These are phyloP conservation scores for Etheostoma nigrum DNA, from an alignment of 2,797 vertebrate genomes.

Conservation along the genomic window DNA sequence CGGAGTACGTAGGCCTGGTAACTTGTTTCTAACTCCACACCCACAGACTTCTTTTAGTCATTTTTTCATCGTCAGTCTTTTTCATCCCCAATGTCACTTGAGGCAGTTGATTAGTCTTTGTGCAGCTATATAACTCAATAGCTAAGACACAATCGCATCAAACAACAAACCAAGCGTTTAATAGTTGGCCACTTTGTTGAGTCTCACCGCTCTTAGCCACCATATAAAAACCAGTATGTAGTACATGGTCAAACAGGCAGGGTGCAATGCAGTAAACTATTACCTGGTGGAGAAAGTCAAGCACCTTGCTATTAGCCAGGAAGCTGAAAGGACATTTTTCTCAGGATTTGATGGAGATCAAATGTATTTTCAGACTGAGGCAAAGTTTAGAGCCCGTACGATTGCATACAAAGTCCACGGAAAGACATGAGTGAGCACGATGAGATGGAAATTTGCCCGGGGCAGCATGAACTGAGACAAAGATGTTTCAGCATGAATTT, in stretches of 20 bases:
- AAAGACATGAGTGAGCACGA: not conserved
- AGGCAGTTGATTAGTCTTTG: not conserved
- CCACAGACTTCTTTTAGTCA: not conserved
- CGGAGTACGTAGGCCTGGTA: not conserved
- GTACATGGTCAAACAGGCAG: not conserved
- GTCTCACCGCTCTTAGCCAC: not conserved
- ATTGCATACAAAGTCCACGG: not conserved
- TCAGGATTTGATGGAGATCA: not conserved
- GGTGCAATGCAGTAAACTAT: not conserved
- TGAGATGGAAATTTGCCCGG: not conserved
- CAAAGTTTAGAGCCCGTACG: not conserved
- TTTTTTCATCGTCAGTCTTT: too few relatives aligned
- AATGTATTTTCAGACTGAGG: not conserved
- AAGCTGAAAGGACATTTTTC: not conserved
- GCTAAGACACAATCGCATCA: not conserved
- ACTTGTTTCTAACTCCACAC: constrained; percentile 6
- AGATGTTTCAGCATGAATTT: not conserved
- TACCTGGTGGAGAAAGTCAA: not conserved
- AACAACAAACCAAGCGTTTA: not conserved
- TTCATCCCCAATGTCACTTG: not conserved
- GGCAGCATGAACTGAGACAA: not conserved
- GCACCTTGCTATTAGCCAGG: not conserved
- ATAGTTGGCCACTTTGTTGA: not conserved
- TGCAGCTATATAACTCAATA: not conserved
- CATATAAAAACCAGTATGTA: not conserved